phyloP scores from a whole-genome alignment of 2,888 invertebrate species.

The Hecatera dysodea region DNA sequence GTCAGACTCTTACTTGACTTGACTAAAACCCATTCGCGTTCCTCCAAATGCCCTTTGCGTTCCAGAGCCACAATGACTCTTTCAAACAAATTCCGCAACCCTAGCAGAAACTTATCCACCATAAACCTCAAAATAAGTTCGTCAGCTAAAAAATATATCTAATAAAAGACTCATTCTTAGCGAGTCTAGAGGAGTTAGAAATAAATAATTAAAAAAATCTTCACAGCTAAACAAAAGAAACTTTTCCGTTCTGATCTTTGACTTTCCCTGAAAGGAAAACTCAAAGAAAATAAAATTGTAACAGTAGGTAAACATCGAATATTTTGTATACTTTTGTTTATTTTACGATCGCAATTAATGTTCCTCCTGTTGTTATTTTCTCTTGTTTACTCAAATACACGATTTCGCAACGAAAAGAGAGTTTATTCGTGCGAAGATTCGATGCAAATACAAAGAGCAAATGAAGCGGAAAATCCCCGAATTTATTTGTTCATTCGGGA shows the following conservation, averaged over 20 bases:
- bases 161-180: no score
- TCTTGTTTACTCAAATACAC: conserved; percentile 19
- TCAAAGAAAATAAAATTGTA: conserved; percentile 15
- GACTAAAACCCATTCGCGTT: no score
- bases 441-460: conserved; percentile 7
- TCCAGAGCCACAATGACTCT: no score
- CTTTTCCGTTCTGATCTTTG: background rate
- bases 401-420: conserved; percentile 5
- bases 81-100: no score
- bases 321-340: conserved; percentile 27
- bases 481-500: conserved; percentile 16
- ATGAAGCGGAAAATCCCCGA: background rate
- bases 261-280: conserved; percentile 5
- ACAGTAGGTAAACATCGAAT: conserved; percentile 31
- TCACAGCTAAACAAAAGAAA: background rate
- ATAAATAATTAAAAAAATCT: conserved; percentile 2
- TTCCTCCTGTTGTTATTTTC: conserved; percentile 2
- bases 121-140: conserved; percentile 1
- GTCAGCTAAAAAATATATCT: no score
- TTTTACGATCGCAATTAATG: conserved; percentile 25
- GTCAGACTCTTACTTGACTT: no score
- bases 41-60: no score
- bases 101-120: no score
- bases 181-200: background rate
- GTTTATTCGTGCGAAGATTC: conserved; percentile 13